Evolutionary conservation across 2,113 vertebrate species (phyloP).

Genomic region (Sclerurus mexicanus): DNA sequence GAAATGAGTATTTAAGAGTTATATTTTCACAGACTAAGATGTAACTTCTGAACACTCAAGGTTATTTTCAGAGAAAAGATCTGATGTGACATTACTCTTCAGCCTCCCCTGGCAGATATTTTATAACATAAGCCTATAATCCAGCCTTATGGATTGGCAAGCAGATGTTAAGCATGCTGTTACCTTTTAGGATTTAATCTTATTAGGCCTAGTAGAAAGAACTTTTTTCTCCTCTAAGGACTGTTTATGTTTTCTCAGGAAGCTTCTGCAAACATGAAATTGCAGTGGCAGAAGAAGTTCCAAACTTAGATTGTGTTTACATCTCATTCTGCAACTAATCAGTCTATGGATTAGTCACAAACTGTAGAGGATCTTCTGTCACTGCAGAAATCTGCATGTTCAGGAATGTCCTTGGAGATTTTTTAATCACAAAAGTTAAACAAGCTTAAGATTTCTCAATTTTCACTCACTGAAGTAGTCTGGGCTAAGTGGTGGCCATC

Average conservation of each 20-base stretch:
- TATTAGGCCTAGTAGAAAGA: background rate
- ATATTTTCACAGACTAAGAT: background rate
- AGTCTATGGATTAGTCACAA: constrained; percentile 23
- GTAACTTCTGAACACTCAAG: background rate
- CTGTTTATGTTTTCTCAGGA: constrained; percentile 64
- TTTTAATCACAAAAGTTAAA: constrained; percentile 1
- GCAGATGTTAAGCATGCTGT: background rate
- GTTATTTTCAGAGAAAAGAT: background rate
- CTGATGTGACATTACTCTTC: background rate
- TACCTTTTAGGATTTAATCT: background rate
- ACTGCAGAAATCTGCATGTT: background rate
- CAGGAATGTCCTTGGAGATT: background rate
- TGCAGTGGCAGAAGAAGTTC: background rate
- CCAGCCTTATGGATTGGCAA: background rate
- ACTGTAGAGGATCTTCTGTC: background rate
- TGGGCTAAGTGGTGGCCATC: background rate
- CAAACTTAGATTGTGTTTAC: constrained; percentile 46
- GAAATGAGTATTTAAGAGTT: background rate
- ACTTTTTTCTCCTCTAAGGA: background rate
- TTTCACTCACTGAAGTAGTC: background rate
- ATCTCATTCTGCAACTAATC: constrained; percentile 37
- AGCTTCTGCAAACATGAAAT: constrained; percentile 61
- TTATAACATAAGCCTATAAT: background rate
- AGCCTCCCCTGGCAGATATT: background rate
- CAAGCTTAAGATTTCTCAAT: background rate